Evolutionary conservation across 2,113 vertebrate genomes (phyloP).

Genomic region (Tonatia bakeri): DNA sequence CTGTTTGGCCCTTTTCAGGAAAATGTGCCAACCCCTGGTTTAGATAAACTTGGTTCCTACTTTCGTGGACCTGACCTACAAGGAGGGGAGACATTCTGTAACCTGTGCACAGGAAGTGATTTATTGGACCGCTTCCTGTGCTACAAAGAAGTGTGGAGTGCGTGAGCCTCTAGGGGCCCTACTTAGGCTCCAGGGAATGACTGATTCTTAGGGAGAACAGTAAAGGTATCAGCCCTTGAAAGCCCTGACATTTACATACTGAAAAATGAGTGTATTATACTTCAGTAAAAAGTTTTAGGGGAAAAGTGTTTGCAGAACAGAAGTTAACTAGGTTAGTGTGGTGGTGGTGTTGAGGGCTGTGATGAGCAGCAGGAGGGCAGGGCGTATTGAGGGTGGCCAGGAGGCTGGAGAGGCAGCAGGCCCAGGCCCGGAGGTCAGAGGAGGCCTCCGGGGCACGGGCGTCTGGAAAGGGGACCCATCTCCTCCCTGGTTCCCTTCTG

Average conservation of each 20-base stretch:
- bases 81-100: background rate
- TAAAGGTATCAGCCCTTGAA: background rate
- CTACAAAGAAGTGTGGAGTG: background rate
- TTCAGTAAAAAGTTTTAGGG: background rate
- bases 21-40: background rate
- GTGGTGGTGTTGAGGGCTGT: background rate
- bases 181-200: background rate
- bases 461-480: background rate
- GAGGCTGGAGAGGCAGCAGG: background rate
- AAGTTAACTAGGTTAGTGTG: background rate
- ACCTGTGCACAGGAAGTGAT: background rate
- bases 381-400: background rate
- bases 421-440: background rate
- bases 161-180: background rate
- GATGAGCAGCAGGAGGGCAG: background rate
- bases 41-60: background rate
- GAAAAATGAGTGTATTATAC: background rate
- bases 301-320: background rate
- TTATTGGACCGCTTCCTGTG: background rate
- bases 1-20: background rate
- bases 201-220: background rate
- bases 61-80: background rate
- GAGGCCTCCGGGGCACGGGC: accelerated
- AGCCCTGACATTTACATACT: background rate
- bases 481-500: background rate